Evolutionary conservation across 2,113 vertebrate species (phyloP), one percentile per base, ranked within the genome.

Genomic region (Pluvialis apricaria): DNA sequence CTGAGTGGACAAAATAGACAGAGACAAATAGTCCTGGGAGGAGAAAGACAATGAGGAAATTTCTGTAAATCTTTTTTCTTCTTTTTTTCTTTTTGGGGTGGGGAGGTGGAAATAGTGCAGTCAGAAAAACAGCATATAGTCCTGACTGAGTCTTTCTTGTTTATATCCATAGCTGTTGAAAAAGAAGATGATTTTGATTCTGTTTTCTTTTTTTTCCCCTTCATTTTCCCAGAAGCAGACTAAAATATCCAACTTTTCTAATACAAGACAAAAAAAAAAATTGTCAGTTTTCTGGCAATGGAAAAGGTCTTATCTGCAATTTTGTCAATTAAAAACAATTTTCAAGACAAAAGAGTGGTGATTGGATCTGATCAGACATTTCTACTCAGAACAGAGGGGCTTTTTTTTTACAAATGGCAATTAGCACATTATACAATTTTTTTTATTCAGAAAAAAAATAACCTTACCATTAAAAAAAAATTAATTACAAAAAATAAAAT

Each of bases 261-360:
- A 70, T 15, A 49, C 0, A 5, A 95, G 31, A 82, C 60, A 13
- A 14, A 64, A 57, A 86, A 18, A 51, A 13, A 64, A 13, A 57
- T 6, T 4, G 45, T 38, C 72, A 84, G 29, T 51, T 94, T 95
- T 72, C 87, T 96, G 93, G 84, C 89, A 96, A 32, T 18, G 42
- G 68, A 62, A 92, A 93, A 94, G 84, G 73, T 61, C 51, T 89
- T 86, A 92, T 83, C 79, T 88, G 71, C n/a, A 90, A 94, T 77
- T 86, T 75, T 49, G 75, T 72, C 92, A 88, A 95, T 94, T 92
- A 94, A 93, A 90, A 90, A 55, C 73, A 65, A 91, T 82, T 95
- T 89, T 36, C 73, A 72, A 92, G 81, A 96, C 91, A 93, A 92
- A 90, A 57, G 84, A 79, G 47, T 38, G 62, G 42, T 69, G 90